Conservation (phyloP, 2,888 invertebrate species). For the Odontomyia ornata region DNA sequence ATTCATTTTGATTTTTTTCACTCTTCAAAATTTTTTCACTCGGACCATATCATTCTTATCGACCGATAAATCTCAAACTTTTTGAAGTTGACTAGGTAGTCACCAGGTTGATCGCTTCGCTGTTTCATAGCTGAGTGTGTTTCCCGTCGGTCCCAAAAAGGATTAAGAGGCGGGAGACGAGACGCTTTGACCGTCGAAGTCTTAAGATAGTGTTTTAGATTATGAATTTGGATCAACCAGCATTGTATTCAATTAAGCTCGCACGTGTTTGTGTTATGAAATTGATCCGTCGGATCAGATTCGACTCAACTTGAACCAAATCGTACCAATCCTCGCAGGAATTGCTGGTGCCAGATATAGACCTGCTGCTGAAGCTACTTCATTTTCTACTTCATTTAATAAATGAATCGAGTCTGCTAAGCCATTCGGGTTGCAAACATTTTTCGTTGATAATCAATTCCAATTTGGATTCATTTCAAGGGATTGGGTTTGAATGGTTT, state of each 20-base stretch:
- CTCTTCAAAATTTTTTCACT: conserved; percentile 4
- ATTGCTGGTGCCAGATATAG: background rate
- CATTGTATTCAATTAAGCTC: conserved; percentile 42
- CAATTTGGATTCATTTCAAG: conserved; percentile 30
- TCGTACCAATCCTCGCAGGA: background rate
- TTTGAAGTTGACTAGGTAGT: background rate
- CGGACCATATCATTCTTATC: conserved; percentile 12
- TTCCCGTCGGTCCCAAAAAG: background rate
- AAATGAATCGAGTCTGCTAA: conserved; percentile 21
- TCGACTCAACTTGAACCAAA: background rate
- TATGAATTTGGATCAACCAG: conserved; percentile 22
- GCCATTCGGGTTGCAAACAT: conserved; percentile 30
- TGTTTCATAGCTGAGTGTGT: background rate
- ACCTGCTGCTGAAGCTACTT: background rate
- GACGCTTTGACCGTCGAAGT: background rate
- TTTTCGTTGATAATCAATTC: conserved; percentile 25
- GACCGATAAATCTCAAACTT: conserved; percentile 17
- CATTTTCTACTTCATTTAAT: conserved; percentile 48
- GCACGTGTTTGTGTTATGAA: conserved; percentile 47
- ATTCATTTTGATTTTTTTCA: background rate
- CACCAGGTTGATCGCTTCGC: background rate
- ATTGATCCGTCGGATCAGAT: conserved; percentile 44
- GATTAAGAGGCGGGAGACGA: background rate
- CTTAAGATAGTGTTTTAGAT: background rate
- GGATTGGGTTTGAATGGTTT: conserved; percentile 13